Evolutionary conservation across 2,888 invertebrate species (phyloP).

Genomic region (Clusia tigrina): DNA sequence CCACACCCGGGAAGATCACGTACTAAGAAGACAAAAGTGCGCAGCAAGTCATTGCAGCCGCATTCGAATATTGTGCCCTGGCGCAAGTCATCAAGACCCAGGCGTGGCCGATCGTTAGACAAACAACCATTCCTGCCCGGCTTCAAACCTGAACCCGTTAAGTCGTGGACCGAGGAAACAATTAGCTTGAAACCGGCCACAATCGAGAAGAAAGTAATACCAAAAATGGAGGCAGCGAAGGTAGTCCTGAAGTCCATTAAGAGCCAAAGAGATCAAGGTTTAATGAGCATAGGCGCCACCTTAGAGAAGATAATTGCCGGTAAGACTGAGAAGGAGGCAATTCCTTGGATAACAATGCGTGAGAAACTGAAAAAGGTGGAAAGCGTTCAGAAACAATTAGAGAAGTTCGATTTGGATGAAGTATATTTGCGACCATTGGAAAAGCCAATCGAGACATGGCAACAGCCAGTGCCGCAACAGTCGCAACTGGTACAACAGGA

Average conservation of each 20-base stretch:
- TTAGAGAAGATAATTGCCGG: conserved; percentile 61
- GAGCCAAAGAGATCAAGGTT: conserved; percentile 63
- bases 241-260: conserved; percentile 67
- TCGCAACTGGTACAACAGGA: conserved; percentile 38
- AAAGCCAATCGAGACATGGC: conserved; percentile 45
- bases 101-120: conserved; percentile 66
- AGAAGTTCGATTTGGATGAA: conserved; percentile 64
- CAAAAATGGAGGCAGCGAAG: conserved; percentile 66
- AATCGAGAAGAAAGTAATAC: conserved; percentile 66
- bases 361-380: conserved; percentile 61
- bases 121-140: conserved; percentile 61
- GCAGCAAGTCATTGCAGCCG: conserved; percentile 63
- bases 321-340: conserved; percentile 60
- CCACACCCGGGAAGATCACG: conserved; percentile 58
- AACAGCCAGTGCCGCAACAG: conserved; percentile 42
- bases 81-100: conserved; percentile 59
- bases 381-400: conserved; percentile 61
- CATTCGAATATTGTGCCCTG: conserved; percentile 59
- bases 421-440: conserved; percentile 63
- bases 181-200: conserved; percentile 70
- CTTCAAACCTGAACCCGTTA: conserved; percentile 61
- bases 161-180: conserved; percentile 74
- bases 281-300: conserved; percentile 60
- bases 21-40: conserved; percentile 55
- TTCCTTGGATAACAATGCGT: conserved; percentile 63